phyloP scores from a whole-genome alignment of 2,888 invertebrate genomes.

The Cryptocheilus praepositus region DNA sequence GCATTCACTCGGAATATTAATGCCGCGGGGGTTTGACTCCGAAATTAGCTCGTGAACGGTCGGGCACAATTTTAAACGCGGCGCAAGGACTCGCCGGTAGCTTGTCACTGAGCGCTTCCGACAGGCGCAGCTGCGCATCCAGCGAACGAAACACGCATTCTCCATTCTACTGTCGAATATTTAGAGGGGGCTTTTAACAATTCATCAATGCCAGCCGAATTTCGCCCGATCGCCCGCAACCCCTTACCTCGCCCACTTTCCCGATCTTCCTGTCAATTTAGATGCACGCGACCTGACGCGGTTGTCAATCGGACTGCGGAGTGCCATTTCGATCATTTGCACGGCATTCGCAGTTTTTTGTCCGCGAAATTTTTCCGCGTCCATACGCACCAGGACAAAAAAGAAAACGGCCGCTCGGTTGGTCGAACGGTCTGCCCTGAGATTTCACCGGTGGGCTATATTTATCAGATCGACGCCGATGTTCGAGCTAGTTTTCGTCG shows the following conservation, averaged over 20 bases:
- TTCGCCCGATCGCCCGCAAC: background rate
- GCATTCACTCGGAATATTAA: constrained; percentile 25
- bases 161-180: constrained; percentile 45
- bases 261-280: constrained; percentile 5
- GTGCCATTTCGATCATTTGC: too few relatives aligned
- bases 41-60: constrained; percentile 36
- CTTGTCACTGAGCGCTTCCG: constrained; percentile 6
- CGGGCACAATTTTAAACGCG: constrained; percentile 23
- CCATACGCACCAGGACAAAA: too few relatives aligned
- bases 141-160: constrained; percentile 38
- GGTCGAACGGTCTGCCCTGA: too few relatives aligned
- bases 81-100: constrained; percentile 16
- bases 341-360: too few relatives aligned
- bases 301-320: background rate
- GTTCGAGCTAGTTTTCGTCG: too few relatives aligned
- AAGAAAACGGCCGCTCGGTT: too few relatives aligned
- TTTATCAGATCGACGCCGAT: too few relatives aligned
- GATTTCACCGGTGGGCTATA: too few relatives aligned
- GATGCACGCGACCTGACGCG: background rate
- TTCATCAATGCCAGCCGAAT: constrained; percentile 38
- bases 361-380: too few relatives aligned
- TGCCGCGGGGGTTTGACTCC: constrained; percentile 21
- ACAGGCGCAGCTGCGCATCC: constrained; percentile 20
- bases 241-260: background rate
- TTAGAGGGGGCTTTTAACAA: constrained; percentile 40